Evolutionary conservation across 2,888 invertebrate genomes (phyloP).

Genomic region (Torymus texanus): DNA sequence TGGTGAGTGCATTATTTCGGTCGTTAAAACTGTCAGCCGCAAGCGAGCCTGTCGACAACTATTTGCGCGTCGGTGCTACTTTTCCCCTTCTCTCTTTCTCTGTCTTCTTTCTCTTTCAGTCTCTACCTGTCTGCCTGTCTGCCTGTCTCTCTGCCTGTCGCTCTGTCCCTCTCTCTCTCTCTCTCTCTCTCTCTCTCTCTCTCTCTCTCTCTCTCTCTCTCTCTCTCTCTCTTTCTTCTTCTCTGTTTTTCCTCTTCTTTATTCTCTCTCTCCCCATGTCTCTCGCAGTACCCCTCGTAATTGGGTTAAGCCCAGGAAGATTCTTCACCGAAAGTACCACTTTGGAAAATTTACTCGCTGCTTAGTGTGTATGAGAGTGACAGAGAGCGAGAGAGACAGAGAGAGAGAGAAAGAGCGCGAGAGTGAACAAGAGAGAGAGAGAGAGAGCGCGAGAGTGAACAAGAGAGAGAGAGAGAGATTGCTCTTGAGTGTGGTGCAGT

Average conservation of each 20-base stretch:
- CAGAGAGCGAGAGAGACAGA: not conserved
- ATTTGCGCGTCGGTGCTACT: slow-evolving; percentile 49
- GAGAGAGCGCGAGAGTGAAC: slow-evolving; percentile 6
- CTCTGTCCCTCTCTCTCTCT: no score
- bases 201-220: no score
- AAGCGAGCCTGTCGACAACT: slow-evolving; percentile 54
- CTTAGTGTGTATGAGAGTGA: not conserved
- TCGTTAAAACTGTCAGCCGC: slow-evolving; percentile 60
- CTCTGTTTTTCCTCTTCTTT: no score
- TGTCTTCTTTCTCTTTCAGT: not conserved
- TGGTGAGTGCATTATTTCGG: slow-evolving; percentile 60
- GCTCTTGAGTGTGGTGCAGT: not conserved
- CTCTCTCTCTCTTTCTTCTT: no score
- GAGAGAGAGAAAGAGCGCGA: not conserved
- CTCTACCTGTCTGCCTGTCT: not conserved
- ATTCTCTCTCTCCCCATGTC: not conserved
- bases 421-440: not conserved
- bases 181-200: not conserved
- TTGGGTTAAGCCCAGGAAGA: slow-evolving; percentile 49
- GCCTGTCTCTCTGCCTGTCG: slow-evolving; percentile 11
- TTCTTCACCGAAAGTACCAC: slow-evolving; percentile 54
- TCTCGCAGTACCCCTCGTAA: slow-evolving; percentile 24
- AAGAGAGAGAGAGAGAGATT: not conserved
- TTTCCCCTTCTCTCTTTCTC: not conserved
- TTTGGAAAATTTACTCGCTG: slow-evolving; percentile 50